These are phyloP conservation scores for Battus philenor DNA, from an alignment of 1,140 invertebrate genomes.

Conservation along the genomic window DNA sequence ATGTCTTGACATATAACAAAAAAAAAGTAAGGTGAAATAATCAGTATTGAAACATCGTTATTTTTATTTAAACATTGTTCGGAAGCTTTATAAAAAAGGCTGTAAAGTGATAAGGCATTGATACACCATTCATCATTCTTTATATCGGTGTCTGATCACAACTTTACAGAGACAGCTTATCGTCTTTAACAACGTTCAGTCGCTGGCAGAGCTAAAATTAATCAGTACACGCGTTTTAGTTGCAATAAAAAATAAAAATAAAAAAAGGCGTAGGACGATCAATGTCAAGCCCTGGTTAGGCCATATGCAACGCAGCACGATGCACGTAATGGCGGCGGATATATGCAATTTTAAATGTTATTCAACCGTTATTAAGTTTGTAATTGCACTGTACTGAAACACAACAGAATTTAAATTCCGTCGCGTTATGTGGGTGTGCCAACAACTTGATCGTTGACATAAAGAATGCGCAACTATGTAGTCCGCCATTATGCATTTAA, in stretches of 20 bases:
- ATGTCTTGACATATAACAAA: too few species aligned
- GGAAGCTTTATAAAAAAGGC: too few species aligned
- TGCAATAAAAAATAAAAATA: constrained; percentile 2
- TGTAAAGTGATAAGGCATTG: too few species aligned
- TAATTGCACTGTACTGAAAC: not conserved
- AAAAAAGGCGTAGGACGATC: constrained; percentile 8
- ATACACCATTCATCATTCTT: constrained; percentile 6
- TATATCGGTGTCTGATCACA: constrained; percentile 1
- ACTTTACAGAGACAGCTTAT: constrained; percentile 9
- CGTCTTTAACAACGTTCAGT: constrained; percentile 3
- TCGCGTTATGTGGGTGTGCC: constrained; percentile 7
- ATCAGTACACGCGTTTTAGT: constrained; percentile 1
- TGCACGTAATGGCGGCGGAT: not conserved
- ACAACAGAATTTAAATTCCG: constrained; percentile 6
- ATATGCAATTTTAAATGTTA: not conserved
- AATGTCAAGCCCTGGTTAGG: constrained; percentile 9
- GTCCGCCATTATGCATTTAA: not conserved
- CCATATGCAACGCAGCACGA: not conserved
- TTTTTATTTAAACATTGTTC: too few species aligned
- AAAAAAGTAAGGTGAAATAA: too few species aligned
- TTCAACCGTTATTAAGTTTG: not conserved
- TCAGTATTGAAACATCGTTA: too few species aligned
- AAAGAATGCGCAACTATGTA: constrained; percentile 9
- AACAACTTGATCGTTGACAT: constrained; percentile 11
- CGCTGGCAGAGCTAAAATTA: constrained; percentile 1